Evolutionary conservation across 2,113 vertebrate species (phyloP), one percentile per base, ranked within the genome.

Genomic region (Myocastor coypus): DNA sequence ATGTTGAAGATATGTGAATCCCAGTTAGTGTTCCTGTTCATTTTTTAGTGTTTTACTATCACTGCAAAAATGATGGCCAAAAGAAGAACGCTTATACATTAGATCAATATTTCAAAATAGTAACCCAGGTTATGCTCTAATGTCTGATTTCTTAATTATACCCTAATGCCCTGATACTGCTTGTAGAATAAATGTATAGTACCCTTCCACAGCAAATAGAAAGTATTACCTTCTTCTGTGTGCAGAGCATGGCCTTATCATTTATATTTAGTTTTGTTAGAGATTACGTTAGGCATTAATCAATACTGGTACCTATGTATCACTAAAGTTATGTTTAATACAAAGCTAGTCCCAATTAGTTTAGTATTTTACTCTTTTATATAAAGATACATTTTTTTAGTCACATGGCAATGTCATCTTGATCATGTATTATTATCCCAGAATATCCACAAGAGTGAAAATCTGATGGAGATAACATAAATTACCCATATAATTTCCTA

Each of bases 321-420:
- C 83, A 32, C 22, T 68, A 91, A 64, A 77, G 6, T 17, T 90
- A 89, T 75, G n/a, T 13, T 85, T 77, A 32, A 28, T 14, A 83
- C 40, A 6, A 96, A 78, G 86, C 20, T 34, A 89, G 22, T 14
- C 91, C 46, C 77, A 92, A 85, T 9, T 37, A 81, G 57, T 46
- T 46, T 90, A 73, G 3, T 73, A 91, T 86, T 86, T 86, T 86
- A 64, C 9, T 82, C 26, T 86, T 86, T 59, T 64, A 82, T 30
- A 46, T 8, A 63, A 1, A 10, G 24, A 9, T n/a, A 55, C 28
- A 87, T n/a, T 87, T 95, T 89, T 26, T 59, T 4, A 96, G 57
- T 17, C 85, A 69, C 24, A 94, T 87, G 73, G 87, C 89, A 91
- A 89, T 68, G 16, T 0, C 71, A 91, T 55, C 88, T 30, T 91